These are phyloP conservation scores for Dichetophora obliterata DNA, from an alignment of 2,888 invertebrate genomes.

Conservation along the genomic window DNA sequence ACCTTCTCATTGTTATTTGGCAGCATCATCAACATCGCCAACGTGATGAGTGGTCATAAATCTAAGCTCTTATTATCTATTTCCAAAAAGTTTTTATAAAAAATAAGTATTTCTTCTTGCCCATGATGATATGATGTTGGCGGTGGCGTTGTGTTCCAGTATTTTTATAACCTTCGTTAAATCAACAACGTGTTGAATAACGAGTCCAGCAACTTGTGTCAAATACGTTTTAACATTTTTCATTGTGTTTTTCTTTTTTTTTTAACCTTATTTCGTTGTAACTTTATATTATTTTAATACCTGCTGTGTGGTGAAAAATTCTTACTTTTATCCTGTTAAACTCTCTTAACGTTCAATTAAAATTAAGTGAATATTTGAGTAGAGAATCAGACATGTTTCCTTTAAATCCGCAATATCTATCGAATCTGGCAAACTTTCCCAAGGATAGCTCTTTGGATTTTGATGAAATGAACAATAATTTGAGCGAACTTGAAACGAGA, in stretches of 20 bases:
- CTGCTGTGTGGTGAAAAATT: background rate
- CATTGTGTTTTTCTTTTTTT: background rate
- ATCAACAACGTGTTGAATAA: slow-evolving; percentile 44
- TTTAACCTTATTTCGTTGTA: background rate
- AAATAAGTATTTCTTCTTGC: background rate
- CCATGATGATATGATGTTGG: slow-evolving; percentile 3
- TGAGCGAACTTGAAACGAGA: slow-evolving; percentile 23
- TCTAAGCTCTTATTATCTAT: background rate
- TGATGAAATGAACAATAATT: slow-evolving; percentile 23
- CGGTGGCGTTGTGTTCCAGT: slow-evolving; percentile 45
- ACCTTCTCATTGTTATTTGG: background rate
- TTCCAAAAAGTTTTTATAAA: background rate
- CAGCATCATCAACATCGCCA: background rate
- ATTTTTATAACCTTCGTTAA: slow-evolving; percentile 53
- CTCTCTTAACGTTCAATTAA: background rate
- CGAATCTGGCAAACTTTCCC: slow-evolving; percentile 38
- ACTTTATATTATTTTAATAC: background rate
- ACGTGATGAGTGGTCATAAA: background rate
- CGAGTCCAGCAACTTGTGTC: slow-evolving; percentile 46
- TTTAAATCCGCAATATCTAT: slow-evolving; percentile 44
- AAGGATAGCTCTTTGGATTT: slow-evolving; percentile 14
- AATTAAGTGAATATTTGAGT: background rate
- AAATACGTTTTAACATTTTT: slow-evolving; percentile 12
- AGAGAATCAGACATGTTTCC: slow-evolving; percentile 55
- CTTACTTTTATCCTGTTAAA: background rate